Conservation (phyloP, 2,888 invertebrate genomes). For the Rhynchonema sp. region DNA sequence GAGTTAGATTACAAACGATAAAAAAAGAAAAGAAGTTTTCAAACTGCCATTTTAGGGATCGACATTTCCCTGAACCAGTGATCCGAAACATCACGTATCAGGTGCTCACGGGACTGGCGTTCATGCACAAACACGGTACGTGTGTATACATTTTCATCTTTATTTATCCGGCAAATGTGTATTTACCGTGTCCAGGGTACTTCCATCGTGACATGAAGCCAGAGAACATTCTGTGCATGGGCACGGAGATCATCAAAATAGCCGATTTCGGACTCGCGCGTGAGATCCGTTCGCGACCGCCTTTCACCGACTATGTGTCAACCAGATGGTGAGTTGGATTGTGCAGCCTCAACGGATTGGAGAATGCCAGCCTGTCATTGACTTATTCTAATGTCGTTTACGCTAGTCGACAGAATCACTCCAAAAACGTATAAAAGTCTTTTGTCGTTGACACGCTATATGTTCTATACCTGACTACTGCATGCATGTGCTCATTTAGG, state of each 20-base stretch:
- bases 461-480: too few species aligned
- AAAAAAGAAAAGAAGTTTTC: not conserved
- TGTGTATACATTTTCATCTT: not conserved
- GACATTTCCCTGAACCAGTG: slow-evolving; percentile 67
- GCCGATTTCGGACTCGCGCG: slow-evolving; percentile 92
- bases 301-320: slow-evolving; percentile 95
- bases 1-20: not conserved
- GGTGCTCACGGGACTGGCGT: slow-evolving; percentile 80
- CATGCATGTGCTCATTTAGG: too few species aligned
- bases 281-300: slow-evolving; percentile 86
- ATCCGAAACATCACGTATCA: slow-evolving; percentile 77
- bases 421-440: too few species aligned
- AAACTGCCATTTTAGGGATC: slow-evolving; percentile 37
- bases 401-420: too few species aligned
- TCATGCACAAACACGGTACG: slow-evolving; percentile 79
- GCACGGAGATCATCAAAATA: slow-evolving; percentile 85
- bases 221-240: slow-evolving; percentile 72
- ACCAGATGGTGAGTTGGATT: slow-evolving; percentile 57
- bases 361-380: too few species aligned
- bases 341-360: too few species aligned
- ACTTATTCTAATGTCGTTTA: too few species aligned
- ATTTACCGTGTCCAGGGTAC: slow-evolving; percentile 37
- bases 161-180: not conserved
- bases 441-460: too few species aligned
- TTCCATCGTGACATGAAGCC: slow-evolving; percentile 98